These are phyloP conservation scores for Microcebus lehilahytsara DNA, from an alignment of 2,113 vertebrate species.

Conservation along the genomic window DNA sequence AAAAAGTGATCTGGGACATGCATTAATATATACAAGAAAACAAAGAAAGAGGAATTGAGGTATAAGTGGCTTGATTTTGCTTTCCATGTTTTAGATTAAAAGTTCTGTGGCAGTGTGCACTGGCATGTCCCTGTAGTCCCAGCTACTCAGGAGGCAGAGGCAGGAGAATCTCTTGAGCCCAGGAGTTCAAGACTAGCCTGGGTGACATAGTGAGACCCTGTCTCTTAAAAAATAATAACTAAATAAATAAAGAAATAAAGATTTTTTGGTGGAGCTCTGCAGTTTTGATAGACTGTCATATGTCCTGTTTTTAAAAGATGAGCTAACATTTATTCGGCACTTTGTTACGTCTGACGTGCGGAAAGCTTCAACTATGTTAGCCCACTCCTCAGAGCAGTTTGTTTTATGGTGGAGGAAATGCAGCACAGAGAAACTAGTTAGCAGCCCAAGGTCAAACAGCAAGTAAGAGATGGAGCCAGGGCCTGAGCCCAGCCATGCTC, in stretches of 20 bases:
- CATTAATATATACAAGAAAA: background rate
- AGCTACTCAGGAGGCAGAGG: no score
- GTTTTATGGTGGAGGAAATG: background rate
- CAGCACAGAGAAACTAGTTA: constrained; percentile 1
- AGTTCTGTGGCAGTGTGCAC: background rate
- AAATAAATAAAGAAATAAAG: background rate
- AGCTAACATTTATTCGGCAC: background rate
- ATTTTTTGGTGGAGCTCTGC: background rate
- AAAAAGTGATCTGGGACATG: background rate
- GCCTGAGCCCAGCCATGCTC: background rate
- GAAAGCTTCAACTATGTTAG: background rate
- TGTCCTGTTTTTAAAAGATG: background rate
- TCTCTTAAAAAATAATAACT: no score
- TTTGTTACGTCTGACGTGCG: background rate
- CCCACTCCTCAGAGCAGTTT: background rate
- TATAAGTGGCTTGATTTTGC: background rate
- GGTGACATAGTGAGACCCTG: no score
- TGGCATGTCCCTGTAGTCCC: no score
- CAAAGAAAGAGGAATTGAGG: background rate
- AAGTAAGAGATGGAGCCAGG: background rate
- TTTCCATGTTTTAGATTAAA: background rate
- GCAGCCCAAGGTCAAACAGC: background rate
- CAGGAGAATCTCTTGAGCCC: no score
- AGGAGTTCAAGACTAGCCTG: no score
- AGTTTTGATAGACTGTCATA: background rate